These are phyloP conservation scores for Aphelinus certus DNA, from an alignment of 1,140 invertebrate species.

Conservation along the genomic window DNA sequence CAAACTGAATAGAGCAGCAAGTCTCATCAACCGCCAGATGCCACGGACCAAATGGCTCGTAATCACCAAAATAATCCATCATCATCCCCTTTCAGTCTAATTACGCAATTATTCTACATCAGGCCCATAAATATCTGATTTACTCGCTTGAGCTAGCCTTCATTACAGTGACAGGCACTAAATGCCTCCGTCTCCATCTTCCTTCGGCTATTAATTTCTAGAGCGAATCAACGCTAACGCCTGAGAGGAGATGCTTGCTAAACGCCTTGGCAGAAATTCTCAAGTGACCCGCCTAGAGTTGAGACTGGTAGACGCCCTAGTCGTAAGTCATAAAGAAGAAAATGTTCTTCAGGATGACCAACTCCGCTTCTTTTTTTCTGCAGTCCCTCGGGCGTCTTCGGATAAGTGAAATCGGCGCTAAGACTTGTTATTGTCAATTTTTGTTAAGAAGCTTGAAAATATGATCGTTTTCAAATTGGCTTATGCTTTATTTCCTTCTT, in stretches of 20 bases:
- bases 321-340: neutral
- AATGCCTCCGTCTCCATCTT: neutral
- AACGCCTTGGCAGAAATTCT: constrained; percentile 15
- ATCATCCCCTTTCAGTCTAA: too few relatives aligned
- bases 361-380: neutral
- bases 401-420: too few relatives aligned
- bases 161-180: neutral
- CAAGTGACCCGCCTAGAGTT: neutral
- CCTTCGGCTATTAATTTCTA: constrained; percentile 27
- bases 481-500: too few relatives aligned
- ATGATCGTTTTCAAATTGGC: too few relatives aligned
- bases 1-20: too few relatives aligned
- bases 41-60: too few relatives aligned
- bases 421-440: too few relatives aligned
- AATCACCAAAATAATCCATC: too few relatives aligned
- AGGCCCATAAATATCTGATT: too few relatives aligned
- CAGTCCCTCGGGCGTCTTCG: neutral
- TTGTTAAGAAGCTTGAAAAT: too few relatives aligned
- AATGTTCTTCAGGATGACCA: neutral
- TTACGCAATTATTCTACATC: too few relatives aligned
- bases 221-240: constrained; percentile 6
- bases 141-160: neutral
- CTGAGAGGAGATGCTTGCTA: constrained; percentile 1
- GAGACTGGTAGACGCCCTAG: neutral
- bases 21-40: too few relatives aligned